phyloP scores from a whole-genome alignment of 2,797 vertebrate species.

The Dromococcyx pavoninus region DNA sequence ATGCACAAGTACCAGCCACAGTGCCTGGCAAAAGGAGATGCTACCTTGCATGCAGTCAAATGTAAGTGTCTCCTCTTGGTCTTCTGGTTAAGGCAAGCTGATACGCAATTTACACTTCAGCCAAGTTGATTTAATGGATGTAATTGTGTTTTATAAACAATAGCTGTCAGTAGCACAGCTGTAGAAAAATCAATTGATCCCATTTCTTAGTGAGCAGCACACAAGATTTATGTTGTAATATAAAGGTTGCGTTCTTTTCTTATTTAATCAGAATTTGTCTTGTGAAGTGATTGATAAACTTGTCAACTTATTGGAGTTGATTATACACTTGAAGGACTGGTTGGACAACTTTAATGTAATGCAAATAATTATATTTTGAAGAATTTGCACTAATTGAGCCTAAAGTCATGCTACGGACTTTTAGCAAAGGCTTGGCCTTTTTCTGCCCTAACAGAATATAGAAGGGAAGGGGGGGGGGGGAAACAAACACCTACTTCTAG shows the following conservation, averaged over 20 bases:
- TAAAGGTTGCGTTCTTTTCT: slow-evolving; percentile 25
- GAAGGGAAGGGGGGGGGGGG: neutral
- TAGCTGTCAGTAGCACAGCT: neutral
- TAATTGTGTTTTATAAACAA: neutral
- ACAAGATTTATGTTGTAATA: slow-evolving; percentile 1
- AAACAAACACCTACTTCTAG: neutral
- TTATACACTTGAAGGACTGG: slow-evolving; percentile 5
- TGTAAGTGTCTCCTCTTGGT: neutral
- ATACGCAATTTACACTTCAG: neutral
- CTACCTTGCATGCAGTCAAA: neutral
- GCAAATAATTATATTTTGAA: slow-evolving; percentile 29
- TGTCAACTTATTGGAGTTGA: slow-evolving; percentile 13
- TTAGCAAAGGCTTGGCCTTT: neutral
- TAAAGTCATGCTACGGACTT: neutral
- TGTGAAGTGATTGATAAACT: slow-evolving; percentile 31
- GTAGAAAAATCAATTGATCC: slow-evolving; percentile 27
- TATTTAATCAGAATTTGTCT: slow-evolving; percentile 22
- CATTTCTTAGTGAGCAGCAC: neutral
- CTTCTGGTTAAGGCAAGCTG: neutral
- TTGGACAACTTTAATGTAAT: neutral
- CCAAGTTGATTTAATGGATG: neutral
- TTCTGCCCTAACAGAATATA: neutral
- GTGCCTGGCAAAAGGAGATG: neutral
- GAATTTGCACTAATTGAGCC: neutral
- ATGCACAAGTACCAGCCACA: accelerated